These are phyloP conservation scores for Glandiceps talaboti DNA, from an alignment of 53 echinoderm and acorn worm species.

Conservation along the genomic window DNA sequence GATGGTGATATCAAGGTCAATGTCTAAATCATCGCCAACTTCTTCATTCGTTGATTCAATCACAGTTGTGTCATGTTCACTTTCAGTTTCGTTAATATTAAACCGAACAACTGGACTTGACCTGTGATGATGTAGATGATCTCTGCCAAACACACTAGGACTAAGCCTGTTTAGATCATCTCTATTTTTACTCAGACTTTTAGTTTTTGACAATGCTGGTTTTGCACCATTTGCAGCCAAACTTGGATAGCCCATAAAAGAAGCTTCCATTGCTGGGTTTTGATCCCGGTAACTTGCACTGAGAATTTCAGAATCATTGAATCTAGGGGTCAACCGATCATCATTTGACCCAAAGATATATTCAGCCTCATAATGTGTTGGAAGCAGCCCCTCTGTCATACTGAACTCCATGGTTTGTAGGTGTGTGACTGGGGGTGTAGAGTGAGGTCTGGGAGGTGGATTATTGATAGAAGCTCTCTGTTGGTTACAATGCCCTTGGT, in stretches of 20 bases:
- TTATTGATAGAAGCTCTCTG: not conserved
- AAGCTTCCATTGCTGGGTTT: constrained; percentile 6
- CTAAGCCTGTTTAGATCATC: not conserved
- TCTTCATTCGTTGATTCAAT: not conserved
- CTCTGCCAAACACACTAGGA: not conserved
- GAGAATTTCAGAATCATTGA: constrained; percentile 51
- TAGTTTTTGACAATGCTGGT: not conserved
- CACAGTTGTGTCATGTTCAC: not conserved
- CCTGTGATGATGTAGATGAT: not conserved
- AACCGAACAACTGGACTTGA: not conserved
- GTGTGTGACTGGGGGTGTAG: constrained; percentile 54
- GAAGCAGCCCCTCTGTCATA: constrained; percentile 41
- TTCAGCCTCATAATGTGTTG: constrained; percentile 60
- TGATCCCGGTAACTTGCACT: not conserved
- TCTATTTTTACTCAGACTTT: not conserved
- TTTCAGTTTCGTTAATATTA: not conserved
- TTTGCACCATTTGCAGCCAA: not conserved
- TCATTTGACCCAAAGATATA: constrained; percentile 39
- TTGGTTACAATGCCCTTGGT: not conserved
- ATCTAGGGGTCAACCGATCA: constrained; percentile 13
- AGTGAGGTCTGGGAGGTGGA: constrained; percentile 39
- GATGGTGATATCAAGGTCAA: constrained; percentile 17
- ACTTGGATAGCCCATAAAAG: constrained; percentile 1
- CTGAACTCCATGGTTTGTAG: constrained; percentile 1
- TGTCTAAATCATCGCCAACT: not conserved